phyloP scores from a whole-genome alignment of 2,888 invertebrate genomes.

The Chorisops tibialis region DNA sequence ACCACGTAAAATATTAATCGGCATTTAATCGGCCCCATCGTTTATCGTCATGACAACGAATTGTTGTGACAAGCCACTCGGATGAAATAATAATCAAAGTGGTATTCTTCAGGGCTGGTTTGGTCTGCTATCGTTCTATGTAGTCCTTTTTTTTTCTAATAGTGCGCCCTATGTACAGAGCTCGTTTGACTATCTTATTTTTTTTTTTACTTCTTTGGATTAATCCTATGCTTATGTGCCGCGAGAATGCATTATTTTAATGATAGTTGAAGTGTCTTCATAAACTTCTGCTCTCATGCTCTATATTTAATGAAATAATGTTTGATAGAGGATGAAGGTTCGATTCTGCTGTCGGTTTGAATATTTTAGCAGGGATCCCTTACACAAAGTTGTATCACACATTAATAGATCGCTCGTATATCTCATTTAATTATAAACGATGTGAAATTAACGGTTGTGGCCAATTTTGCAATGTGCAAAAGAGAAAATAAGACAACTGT shows the following conservation, averaged over 20 bases:
- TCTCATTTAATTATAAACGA: too few relatives aligned
- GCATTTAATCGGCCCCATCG: conserved; percentile 25
- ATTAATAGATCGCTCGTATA: too few relatives aligned
- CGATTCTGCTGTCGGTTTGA: too few relatives aligned
- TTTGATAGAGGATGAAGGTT: not conserved
- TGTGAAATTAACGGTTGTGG: too few relatives aligned
- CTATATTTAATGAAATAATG: conserved; percentile 18
- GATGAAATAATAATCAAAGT: conserved; percentile 22
- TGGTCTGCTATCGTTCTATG: not conserved
- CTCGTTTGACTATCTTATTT: not conserved
- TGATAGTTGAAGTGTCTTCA: conserved; percentile 6
- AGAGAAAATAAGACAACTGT: too few relatives aligned
- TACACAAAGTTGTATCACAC: too few relatives aligned
- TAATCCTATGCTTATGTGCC: not conserved
- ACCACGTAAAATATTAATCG: conserved; percentile 31
- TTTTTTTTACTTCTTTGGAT: not conserved
- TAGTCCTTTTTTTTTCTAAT: not conserved
- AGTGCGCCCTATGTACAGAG: not conserved
- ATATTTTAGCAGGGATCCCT: too few relatives aligned
- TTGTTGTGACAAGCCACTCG: conserved; percentile 31
- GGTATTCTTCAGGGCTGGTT: too few relatives aligned
- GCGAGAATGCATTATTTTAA: conserved; percentile 17
- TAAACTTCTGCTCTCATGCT: conserved; percentile 6
- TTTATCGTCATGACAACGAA: conserved; percentile 26
- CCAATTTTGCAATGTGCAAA: too few relatives aligned